Percentiles rank a stretch among this genome's conserved stretches.
Conservation (phyloP, 2,888 invertebrate species). For the Ornithoptera alexandrae region DNA sequence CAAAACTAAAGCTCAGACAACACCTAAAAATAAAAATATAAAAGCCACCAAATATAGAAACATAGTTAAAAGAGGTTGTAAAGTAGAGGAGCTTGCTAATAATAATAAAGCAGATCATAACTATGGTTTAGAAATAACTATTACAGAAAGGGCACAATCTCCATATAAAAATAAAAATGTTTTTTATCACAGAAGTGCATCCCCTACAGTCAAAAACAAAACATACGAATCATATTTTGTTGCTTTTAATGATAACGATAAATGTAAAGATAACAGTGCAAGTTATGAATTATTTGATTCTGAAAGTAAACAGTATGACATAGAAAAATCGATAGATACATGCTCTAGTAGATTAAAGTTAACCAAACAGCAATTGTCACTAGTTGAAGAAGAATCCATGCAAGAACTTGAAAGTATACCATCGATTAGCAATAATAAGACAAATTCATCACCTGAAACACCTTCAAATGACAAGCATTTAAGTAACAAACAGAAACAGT, state of each 20-base stretch:
- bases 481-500: slow-evolving; percentile 29
- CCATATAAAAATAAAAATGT: slow-evolving; percentile 51
- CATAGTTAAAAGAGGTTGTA: slow-evolving; percentile 55
- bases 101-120: slow-evolving; percentile 44
- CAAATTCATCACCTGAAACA: slow-evolving; percentile 59
- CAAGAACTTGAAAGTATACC: slow-evolving; percentile 71
- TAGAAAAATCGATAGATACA: slow-evolving; percentile 58
- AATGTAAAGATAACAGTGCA: slow-evolving; percentile 44
- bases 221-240: slow-evolving; percentile 66
- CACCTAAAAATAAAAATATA: slow-evolving; percentile 56
- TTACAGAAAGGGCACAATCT: slow-evolving; percentile 56
- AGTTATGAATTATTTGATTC: slow-evolving; percentile 45
- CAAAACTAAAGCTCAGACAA: slow-evolving; percentile 71
- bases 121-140: slow-evolving; percentile 67
- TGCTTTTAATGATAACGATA: slow-evolving; percentile 51
- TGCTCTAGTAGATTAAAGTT: slow-evolving; percentile 55
- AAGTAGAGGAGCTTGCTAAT: slow-evolving; percentile 51
- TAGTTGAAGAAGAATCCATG: slow-evolving; percentile 75
- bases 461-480: slow-evolving; percentile 46
- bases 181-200: slow-evolving; percentile 45
- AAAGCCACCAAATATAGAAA: slow-evolving; percentile 63
- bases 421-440: slow-evolving; percentile 51
- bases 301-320: slow-evolving; percentile 46
- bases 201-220: slow-evolving; percentile 55
- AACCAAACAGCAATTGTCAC: slow-evolving; percentile 69